Evolutionary conservation across 2,888 invertebrate species (phyloP), one percentile per base, ranked within the genome.

Genomic region (Pristionchus entomophagus): DNA sequence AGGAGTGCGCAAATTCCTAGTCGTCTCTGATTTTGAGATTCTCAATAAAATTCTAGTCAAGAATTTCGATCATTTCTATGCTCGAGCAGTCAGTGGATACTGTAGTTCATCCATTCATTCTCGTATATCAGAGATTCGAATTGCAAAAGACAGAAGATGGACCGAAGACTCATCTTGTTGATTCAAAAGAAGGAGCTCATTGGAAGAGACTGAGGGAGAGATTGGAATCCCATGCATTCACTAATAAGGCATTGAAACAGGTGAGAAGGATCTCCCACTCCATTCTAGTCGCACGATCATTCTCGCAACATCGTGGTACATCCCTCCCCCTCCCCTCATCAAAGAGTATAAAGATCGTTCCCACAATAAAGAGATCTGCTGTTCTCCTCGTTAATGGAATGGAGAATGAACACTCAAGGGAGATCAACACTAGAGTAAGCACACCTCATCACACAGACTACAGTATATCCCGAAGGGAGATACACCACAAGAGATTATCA

Each of bases 151-250:
- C 92, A 26, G 91, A 92, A 51, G 88, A 87, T 19, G 90, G 88
- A 4, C 89, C 91, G 19, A 78, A 86, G n/a, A 85, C 83, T 91
- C 94, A 94, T 88, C 92, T 94, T 89, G 94, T 94, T 87, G 91
- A 92, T 90, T 94, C 88, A 1, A 91, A 94, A 8, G n/a, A n/a
- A n/a, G 95, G 94, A 17, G 92, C 94, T 26, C 91, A 94, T 29
- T 95, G 95, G 95, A 95, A 95, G 90, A 92, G 95, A n/a, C 94
- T 95, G 17, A 91, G 95, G 41, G 92, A n/a, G n/a, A n/a, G 94
- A 17, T 92, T 95, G 10, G 92, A 94, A 12, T 94, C 94, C 65
- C 95, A 95, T 1, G 94, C 94, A 3, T 95, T 95, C 90, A 94
- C 94, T 19, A 92, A 94, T 10, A 89, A 93, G 10, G 53, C 86